Evolutionary conservation across 2,113 vertebrate genomes (phyloP).

Genomic region (Brachirus orientalis): DNA sequence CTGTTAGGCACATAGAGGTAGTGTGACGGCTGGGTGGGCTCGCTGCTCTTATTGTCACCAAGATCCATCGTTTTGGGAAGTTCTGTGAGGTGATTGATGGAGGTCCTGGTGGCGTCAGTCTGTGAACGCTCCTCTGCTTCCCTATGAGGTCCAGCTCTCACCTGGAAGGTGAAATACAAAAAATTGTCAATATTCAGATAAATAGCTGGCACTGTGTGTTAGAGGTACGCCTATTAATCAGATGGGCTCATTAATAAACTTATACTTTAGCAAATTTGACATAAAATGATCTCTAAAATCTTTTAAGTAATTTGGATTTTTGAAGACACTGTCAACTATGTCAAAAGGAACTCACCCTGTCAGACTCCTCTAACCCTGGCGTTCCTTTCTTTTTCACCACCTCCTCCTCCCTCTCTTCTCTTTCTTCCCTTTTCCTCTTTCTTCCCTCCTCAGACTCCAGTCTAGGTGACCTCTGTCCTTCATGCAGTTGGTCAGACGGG

Average conservation of each 20-base stretch:
- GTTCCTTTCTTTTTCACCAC: slow-evolving; percentile 56
- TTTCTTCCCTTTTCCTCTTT: slow-evolving; percentile 64
- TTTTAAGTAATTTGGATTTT: no score
- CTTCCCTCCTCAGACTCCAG: slow-evolving; percentile 33
- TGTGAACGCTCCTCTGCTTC: slow-evolving; percentile 6
- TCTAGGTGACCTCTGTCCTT: slow-evolving; percentile 46
- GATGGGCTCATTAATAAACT: no score
- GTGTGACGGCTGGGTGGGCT: slow-evolving; percentile 75
- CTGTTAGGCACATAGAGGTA: slow-evolving; percentile 88
- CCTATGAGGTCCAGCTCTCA: neutral
- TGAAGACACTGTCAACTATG: neutral
- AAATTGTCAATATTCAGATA: no score
- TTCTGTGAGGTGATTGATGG: neutral
- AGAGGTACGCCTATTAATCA: no score
- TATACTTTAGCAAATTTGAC: no score
- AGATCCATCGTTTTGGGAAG: neutral
- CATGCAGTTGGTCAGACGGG: neutral
- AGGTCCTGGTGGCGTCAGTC: neutral
- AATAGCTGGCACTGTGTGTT: no score
- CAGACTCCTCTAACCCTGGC: slow-evolving; percentile 38
- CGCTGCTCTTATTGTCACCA: slow-evolving; percentile 37
- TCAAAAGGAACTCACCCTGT: slow-evolving; percentile 49
- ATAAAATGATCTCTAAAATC: no score
- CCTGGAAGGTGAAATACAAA: slow-evolving; percentile 21
- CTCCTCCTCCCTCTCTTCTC: slow-evolving; percentile 65